Evolutionary conservation across 2,888 invertebrate genomes (phyloP).

Genomic region (Cryptus viduatorius): DNA sequence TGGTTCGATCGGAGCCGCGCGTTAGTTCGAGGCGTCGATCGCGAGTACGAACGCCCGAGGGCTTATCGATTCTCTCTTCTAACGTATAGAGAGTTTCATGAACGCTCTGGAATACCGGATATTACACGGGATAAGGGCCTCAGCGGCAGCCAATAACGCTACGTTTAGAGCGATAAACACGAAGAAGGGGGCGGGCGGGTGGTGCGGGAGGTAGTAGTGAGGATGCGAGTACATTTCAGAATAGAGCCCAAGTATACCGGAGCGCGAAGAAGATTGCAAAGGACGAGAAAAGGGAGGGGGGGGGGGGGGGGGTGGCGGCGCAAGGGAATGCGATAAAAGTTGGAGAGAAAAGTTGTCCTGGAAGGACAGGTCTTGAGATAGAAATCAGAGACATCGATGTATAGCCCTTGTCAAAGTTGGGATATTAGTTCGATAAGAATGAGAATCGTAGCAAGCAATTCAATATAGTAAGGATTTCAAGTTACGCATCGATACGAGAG

Average conservation of each 20-base stretch:
- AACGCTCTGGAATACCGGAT: conserved; percentile 58
- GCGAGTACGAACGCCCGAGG: background rate
- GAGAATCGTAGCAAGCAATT: conserved; percentile 19
- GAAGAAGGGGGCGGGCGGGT: conserved; percentile 2
- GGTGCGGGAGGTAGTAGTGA: background rate
- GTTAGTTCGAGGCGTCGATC: background rate
- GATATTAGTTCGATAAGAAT: conserved; percentile 53
- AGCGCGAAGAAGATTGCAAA: conserved; percentile 27
- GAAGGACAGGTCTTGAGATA: conserved; percentile 44
- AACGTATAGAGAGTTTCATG: conserved; percentile 38
- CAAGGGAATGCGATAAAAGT: conserved; percentile 33
- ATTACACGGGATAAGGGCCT: conserved; percentile 63
- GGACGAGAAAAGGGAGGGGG: background rate
- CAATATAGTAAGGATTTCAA: conserved; percentile 14
- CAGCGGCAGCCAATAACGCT: conserved; percentile 59
- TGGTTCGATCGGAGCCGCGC: background rate
- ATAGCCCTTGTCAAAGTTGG: conserved; percentile 20
- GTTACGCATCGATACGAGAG: conserved; percentile 33
- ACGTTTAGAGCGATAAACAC: conserved; percentile 54
- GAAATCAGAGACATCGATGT: conserved; percentile 54
- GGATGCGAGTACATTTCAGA: background rate
- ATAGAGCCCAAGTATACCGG: conserved; percentile 17
- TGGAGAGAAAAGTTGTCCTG: conserved; percentile 35
- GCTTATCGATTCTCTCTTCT: conserved; percentile 56
- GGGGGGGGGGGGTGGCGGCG: background rate